These are phyloP conservation scores for Athene cunicularia DNA, from an alignment of 2,113 vertebrate species.

Conservation along the genomic window DNA sequence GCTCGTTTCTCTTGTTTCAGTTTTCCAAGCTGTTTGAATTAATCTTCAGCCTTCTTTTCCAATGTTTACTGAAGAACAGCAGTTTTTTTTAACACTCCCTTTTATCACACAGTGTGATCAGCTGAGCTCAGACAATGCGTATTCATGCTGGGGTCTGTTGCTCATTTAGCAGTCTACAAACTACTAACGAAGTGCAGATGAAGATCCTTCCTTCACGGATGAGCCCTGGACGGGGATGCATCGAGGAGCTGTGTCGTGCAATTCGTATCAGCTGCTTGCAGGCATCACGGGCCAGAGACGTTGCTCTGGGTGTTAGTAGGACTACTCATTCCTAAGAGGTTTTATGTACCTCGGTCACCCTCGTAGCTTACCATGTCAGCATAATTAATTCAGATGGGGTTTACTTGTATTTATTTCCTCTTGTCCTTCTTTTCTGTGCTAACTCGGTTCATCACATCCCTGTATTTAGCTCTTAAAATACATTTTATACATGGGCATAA, in stretches of 20 bases:
- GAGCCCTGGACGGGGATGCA: background rate
- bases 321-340: background rate
- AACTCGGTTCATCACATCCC: background rate
- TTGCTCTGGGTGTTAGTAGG: background rate
- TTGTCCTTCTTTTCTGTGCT: background rate
- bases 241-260: rapidly evolving
- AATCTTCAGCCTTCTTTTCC: slow-evolving; percentile 65
- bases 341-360: background rate
- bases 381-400: background rate
- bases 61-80: slow-evolving; percentile 65
- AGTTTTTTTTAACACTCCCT: slow-evolving; percentile 62
- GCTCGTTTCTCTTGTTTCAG: slow-evolving; percentile 44
- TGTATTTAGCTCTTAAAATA: background rate
- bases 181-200: slow-evolving; percentile 51
- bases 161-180: slow-evolving; percentile 62
- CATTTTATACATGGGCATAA: background rate
- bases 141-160: slow-evolving; percentile 52
- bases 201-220: background rate
- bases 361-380: background rate
- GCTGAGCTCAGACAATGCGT: slow-evolving; percentile 47
- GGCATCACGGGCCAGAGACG: rapidly evolving
- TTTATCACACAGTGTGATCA: slow-evolving; percentile 60
- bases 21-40: slow-evolving; percentile 61
- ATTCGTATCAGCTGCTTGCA: rapidly evolving
- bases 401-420: background rate